Evolutionary conservation across 2,113 vertebrate genomes (phyloP), one percentile per base, ranked within the genome.

Genomic region (Reinhardtius hippoglossoides): DNA sequence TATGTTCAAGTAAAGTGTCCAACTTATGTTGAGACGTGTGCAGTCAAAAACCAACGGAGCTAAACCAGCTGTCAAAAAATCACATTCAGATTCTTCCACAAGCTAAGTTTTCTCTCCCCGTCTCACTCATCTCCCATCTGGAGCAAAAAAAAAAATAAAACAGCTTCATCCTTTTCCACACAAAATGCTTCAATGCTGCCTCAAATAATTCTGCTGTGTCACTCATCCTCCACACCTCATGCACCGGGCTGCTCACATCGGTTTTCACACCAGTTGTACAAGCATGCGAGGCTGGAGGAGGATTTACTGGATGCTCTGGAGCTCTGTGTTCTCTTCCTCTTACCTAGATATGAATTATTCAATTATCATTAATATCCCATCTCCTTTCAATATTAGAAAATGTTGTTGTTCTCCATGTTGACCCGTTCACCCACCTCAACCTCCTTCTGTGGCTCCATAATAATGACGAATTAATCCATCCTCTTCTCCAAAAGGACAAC

Each of bases 101-200:
- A 13, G 35, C 9, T 31, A 3, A 4, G 15, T 35, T 15, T 57
- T 20, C 31, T 63, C 23, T 57, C 56, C 15, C 15, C 16, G 18
- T 70, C 37, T 48, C n/a, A 16, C 50, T 56, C 20, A 40, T 50
- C 52, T 50, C 18, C 52, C 52, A 58, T 65, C 60, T 64, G 24
- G 66, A n/a, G 24, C 8, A 10, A 20, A 20, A 9, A 10, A 5
- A 16, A 10, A 5, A 3, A 52, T 18, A 40, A 35, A 35, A 24
- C 15, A 24, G 4, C 16, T 21, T 54, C 44, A 6, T 2, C 42
- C 10, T 14, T 10, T 5, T 70, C 20, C 44, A 50, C 18, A 60
- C 42, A 44, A 56, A 61, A 56, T 50, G 37, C 35, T 63, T 57
- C 48, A 55, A 1, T 21, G 24, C 35, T 31, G 66, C 24, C 18